Conservation (phyloP, 1,140 invertebrate species). For the Brachionus manjavacas region DNA sequence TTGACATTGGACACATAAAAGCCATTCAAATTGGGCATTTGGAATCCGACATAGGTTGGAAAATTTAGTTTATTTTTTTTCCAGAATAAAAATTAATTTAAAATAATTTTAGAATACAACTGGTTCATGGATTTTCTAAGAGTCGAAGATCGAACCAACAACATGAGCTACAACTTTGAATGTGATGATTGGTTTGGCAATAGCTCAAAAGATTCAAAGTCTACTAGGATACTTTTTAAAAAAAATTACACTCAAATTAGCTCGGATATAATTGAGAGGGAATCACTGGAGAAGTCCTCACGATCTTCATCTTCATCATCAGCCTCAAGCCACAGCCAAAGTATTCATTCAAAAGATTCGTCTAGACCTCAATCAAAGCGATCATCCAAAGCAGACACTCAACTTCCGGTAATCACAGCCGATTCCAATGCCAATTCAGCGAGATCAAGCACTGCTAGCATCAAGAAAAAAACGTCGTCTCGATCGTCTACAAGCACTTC, state of each 20-base stretch:
- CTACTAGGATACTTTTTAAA: slow-evolving; percentile 6
- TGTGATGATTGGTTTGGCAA: slow-evolving; percentile 18
- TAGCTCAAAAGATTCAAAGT: neutral
- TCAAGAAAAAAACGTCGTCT: neutral
- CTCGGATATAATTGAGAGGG: neutral
- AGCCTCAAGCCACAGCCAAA: neutral
- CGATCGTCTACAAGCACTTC: neutral
- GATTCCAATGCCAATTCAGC: neutral
- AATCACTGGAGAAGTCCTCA: neutral
- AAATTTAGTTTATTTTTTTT: neutral
- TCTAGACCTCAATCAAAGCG: neutral
- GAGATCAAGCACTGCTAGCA: neutral
- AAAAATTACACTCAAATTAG: slow-evolving; percentile 38
- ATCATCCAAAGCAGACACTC: neutral
- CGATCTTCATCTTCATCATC: slow-evolving; percentile 5
- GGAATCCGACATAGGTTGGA: neutral
- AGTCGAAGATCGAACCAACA: slow-evolving; percentile 27
- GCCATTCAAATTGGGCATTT: slow-evolving; percentile 37
- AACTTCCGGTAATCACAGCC: neutral
- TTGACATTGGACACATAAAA: slow-evolving; percentile 4
- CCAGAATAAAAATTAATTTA: neutral
- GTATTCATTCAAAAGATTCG: neutral
- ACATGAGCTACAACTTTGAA: slow-evolving; percentile 33
- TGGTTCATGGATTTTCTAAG: slow-evolving; percentile 41
- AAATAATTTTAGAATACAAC: slow-evolving; percentile 5